These are phyloP conservation scores for Seriola quinqueradiata DNA, from an alignment of 2,113 vertebrate species.

Conservation along the genomic window DNA sequence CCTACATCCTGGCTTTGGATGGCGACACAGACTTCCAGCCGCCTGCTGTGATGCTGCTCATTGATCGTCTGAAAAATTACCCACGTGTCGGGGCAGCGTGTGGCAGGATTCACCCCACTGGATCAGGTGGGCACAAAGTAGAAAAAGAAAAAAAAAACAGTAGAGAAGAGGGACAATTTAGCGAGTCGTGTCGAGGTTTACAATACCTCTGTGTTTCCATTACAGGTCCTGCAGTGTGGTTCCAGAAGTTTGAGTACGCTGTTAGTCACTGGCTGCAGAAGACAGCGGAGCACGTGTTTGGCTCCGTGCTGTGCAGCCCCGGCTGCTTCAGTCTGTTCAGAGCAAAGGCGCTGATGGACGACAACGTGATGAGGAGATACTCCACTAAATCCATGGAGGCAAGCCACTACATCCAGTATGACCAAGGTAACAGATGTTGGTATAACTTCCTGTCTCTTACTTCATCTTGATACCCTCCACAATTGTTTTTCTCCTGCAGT, in stretches of 20 bases:
- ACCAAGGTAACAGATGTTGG: slow-evolving; percentile 70
- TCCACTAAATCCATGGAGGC: slow-evolving; percentile 76
- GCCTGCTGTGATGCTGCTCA: slow-evolving; percentile 80
- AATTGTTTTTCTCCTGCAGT: too few relatives aligned
- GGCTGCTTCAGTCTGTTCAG: slow-evolving; percentile 86
- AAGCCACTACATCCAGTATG: slow-evolving; percentile 78
- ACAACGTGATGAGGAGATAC: slow-evolving; percentile 84
- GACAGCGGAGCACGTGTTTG: slow-evolving; percentile 82
- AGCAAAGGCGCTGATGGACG: slow-evolving; percentile 81
- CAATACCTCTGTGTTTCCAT: neutral
- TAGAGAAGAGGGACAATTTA: neutral
- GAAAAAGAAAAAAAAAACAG: neutral
- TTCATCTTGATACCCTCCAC: neutral
- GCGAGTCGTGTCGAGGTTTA: neutral
- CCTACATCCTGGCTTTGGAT: slow-evolving; percentile 83
- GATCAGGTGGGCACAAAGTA: slow-evolving; percentile 72
- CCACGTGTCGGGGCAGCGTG: slow-evolving; percentile 82
- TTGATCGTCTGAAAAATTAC: slow-evolving; percentile 82
- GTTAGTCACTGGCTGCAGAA: slow-evolving; percentile 86
- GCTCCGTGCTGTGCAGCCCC: slow-evolving; percentile 84
- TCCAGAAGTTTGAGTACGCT: slow-evolving; percentile 87
- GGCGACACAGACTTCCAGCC: slow-evolving; percentile 86
- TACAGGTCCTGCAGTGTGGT: slow-evolving; percentile 84
- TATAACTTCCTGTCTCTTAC: neutral
- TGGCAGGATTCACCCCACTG: slow-evolving; percentile 86